Evolutionary conservation across 2,113 vertebrate genomes (phyloP).

Genomic region (Bostrychus sinensis): DNA sequence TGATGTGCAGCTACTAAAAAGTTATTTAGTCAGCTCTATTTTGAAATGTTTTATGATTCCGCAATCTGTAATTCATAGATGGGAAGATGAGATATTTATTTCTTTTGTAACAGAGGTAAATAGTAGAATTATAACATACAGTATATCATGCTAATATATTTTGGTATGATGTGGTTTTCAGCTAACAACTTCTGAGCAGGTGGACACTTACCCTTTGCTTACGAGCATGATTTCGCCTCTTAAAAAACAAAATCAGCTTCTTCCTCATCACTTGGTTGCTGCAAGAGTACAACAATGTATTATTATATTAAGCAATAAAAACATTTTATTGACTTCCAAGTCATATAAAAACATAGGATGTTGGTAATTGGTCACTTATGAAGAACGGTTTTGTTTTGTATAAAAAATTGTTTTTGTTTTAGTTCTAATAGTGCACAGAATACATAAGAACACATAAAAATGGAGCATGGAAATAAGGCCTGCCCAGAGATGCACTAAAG

Average conservation of each 20-base stretch:
- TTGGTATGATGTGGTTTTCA: neutral
- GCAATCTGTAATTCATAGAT: neutral
- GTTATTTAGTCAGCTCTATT: neutral
- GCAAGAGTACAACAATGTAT: conserved; percentile 61
- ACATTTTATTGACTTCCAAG: too few species aligned
- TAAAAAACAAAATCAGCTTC: conserved; percentile 98
- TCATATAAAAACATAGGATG: neutral
- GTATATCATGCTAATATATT: too few species aligned
- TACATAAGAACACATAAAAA: neutral
- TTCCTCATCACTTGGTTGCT: conserved; percentile 99
- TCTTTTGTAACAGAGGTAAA: neutral
- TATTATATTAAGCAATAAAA: neutral
- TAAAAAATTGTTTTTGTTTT: too few species aligned
- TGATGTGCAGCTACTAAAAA: conserved; percentile 23
- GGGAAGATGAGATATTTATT: too few species aligned
- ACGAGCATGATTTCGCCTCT: conserved; percentile 98
- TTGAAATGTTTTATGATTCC: conserved; percentile 40
- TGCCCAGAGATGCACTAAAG: conserved; percentile 44
- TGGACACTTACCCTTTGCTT: conserved; percentile 92
- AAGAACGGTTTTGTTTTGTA: too few species aligned
- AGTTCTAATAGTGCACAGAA: too few species aligned
- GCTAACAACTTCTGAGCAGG: neutral
- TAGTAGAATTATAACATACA: too few species aligned
- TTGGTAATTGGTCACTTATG: too few species aligned
- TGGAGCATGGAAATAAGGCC: conserved; percentile 14